Base-by-base conservation (phyloP, 2,113 vertebrate genomes). In the Dipodomys spectabilis region DNA sequence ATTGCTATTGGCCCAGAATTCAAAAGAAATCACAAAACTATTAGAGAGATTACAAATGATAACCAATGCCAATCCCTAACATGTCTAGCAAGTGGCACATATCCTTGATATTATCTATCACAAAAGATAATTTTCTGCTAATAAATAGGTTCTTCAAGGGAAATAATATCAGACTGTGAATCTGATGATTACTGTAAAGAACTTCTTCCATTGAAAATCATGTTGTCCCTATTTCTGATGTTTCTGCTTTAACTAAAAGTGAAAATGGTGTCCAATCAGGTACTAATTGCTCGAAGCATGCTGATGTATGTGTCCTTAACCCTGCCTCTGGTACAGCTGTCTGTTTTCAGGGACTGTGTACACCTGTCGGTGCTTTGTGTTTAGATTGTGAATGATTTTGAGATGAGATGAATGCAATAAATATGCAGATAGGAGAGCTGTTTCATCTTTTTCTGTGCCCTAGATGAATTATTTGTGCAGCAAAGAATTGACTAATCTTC, bases 21-120 rank as follows among this genome's bases (percentile, higher is more conserved):
- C 78, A 80, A 82, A 88, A 75, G 87, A 93, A 94, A 80, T 13
- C 25, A 49, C 27, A 67, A 13, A 81, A 3, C 16, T 30, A 65
- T n/a, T 71, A 93, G 49, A 28, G 16, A 82, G 16, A 92, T 91
- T 92, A 80, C 65, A 94, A 74, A 93, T 69, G 73, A 88, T 45
- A 53, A 78, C 25, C 77, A 75, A 19, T 71, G 28, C 11, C 73
- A 95, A 57, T 15, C 23, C 15, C 91, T 92, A 68, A 85, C 82
- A 90, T 85, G 79, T 19, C 13, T 22, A 73, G 0, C 69, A 89
- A 82, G 20, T 22, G 94, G 6, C 75, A 27, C 77, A 75, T 86
- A 5, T 22, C 92, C 81, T 44, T 91, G 6, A 72, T 73, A 68
- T 86, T 60, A 88, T 81, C 8, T 57, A 81, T 57, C 6, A 81